Evolutionary conservation across 2,797 vertebrate species (phyloP), one percentile per base, ranked within the genome.

Genomic region (Peromyscus eremicus): DNA sequence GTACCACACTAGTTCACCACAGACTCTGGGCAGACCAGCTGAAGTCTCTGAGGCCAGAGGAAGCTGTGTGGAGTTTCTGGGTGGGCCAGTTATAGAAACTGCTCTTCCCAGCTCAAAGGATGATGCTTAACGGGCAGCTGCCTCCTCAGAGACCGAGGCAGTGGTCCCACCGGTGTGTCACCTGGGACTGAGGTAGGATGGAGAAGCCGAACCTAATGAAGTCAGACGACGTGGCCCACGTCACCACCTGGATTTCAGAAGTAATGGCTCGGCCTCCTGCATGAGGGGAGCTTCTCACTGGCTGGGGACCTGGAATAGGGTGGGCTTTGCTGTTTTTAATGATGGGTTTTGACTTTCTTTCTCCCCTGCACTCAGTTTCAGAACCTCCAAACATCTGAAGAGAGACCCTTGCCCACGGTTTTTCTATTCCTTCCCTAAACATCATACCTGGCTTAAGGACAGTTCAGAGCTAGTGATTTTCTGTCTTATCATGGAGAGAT

Each of bases 231-330:
- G 37, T 8, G 49, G 73, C 49, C 70, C 89, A 57, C 76, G n/a
- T 96, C 57, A 32, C 64, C 57, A 79, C 17, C 81, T 94, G 81
- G 60, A 81, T 92, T 89, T 92, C 85, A 91, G 81, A 88, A 94
- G 40, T 11, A 40, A 66, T 32, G 55, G 32, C 21, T 12, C n/a
- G 37, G 4, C n/a, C 16, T 23, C 43, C 9, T 21, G 2, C 19
- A 13, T 66, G 64, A 66, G 64, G 64, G 80, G 75, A 95, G 34
- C 57, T 40, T 91, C 43, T 32, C 43, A 92, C 37, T 57, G 81
- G 16, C 43, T 70, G 40, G 64, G 0, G 11, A 46, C 29, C 23
- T 25, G 14, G 27, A 40, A 27, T 16, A 43, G 29, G 60, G 29
- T 57, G 29, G 21, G 29, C 34, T 2, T 76, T 46, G 37, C 62